These are phyloP conservation scores for Hafferia zeledoni DNA, from an alignment of 2,797 vertebrate genomes.

Conservation along the genomic window DNA sequence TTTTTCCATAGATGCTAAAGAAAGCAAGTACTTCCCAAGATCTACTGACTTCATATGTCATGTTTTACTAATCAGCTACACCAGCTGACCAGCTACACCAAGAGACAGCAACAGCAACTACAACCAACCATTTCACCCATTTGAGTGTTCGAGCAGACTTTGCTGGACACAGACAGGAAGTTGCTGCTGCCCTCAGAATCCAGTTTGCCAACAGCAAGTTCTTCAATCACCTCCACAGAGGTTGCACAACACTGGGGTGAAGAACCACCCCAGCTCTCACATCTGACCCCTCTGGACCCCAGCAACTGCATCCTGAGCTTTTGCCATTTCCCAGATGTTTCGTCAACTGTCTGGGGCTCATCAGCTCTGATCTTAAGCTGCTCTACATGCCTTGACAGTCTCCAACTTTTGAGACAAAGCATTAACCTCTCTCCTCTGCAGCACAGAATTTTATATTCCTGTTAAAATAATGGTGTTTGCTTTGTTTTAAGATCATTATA, in stretches of 20 bases:
- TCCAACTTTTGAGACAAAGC: background rate
- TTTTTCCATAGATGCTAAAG: background rate
- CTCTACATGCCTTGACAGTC: background rate
- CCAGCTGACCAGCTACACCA: background rate
- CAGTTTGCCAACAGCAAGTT: background rate
- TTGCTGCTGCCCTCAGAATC: background rate
- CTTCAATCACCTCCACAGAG: background rate
- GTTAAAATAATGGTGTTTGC: background rate
- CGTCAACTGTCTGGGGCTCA: background rate
- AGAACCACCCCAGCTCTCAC: fast-evolving
- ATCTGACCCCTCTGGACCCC: background rate
- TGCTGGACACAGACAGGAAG: background rate
- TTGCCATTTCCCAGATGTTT: background rate
- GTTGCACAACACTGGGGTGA: background rate
- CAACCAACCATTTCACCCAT: background rate
- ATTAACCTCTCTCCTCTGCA: background rate
- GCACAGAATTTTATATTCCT: background rate
- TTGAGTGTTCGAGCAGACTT: background rate
- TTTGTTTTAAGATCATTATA: background rate
- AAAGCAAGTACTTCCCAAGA: background rate
- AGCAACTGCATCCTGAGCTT: background rate
- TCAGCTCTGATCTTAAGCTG: background rate
- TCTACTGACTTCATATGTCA: background rate
- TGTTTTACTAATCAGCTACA: background rate
- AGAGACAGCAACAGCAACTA: background rate